Evolutionary conservation across 2,888 invertebrate genomes (phyloP), one percentile per base, ranked within the genome.

Genomic region (Mimachlamys varia): DNA sequence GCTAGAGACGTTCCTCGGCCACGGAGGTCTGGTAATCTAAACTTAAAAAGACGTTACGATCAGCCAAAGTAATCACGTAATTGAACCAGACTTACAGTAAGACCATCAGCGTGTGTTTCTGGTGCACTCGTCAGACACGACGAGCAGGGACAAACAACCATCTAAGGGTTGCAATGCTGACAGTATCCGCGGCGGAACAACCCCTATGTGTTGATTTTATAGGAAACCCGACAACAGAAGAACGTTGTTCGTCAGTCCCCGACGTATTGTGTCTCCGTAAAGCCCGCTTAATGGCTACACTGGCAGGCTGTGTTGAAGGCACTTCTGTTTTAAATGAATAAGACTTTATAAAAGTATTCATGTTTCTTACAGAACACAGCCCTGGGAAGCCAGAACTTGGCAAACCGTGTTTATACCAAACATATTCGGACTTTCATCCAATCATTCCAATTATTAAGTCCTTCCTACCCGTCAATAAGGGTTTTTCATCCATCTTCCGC

Each of bases 311-410:
- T 76, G 33, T 1, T 27, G 13, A 76, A 27, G 27, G 5, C 76
- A 76, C 76, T 76, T 76, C 62, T 22, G 10, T 27, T 62, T 19
- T 76, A 76, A 76, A 76, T 33, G 76, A 76, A 76, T 76, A 76
- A 76, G 76, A 33, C 27, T 33, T 76, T 76, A 27, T 76, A 76
- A 33, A 76, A 22, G 0, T 76, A 27, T 0, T 12, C 12, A 27
- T 76, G 76, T 33, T 76, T 13, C 76, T 33, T 13, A 76, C 76
- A 33, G 33, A 76, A 12, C 12, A 76, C 10, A 33, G 4, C 33
- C 27, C 3, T 19, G 1, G 33, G 4, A 76, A 76, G 33, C 76
- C 22, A 62, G 3, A 19, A 2, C 22, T 1, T 62, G 62, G 62
- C 22, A 27, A 13, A 27, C 15, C 76, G 10, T 33, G 76, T 27